Conservation (phyloP, 53 echinoderm and acorn worm species). For the Paelopatides confundens region DNA sequence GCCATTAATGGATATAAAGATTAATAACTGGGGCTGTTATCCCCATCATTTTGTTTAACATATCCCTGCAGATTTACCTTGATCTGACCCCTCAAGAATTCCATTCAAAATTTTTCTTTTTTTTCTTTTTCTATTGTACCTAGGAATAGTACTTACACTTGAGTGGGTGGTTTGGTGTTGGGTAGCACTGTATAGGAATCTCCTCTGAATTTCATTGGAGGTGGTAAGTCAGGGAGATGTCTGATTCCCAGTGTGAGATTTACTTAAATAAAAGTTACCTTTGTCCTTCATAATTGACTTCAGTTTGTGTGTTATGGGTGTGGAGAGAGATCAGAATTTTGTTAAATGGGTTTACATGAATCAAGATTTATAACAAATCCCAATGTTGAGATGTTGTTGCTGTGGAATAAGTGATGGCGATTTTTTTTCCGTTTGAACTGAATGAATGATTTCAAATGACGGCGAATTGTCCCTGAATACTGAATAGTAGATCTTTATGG, state of each 20-base stretch:
- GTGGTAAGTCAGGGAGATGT: neutral
- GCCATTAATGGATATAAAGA: no score
- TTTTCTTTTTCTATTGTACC: neutral
- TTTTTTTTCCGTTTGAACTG: no score
- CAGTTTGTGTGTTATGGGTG: no score
- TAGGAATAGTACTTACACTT: neutral
- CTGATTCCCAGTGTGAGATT: neutral
- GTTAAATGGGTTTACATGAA: no score
- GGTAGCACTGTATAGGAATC: neutral
- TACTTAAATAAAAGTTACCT: neutral
- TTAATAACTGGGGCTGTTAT: neutral
- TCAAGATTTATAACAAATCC: no score
- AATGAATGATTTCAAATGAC: no score
- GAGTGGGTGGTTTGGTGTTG: neutral
- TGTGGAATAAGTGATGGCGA: no score
- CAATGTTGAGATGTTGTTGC: no score
- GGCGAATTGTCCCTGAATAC: no score
- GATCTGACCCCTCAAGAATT: neutral
- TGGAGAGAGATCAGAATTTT: no score
- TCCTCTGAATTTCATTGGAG: neutral
- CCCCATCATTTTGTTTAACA: neutral
- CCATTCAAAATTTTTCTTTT: neutral
- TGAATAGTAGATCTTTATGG: neutral
- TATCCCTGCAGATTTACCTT: neutral
- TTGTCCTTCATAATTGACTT: neutral